Evolutionary conservation across 64 coral and sea anemone genomes (phyloP), one percentile per base, ranked within the genome.

Genomic region (Porites australiensis): DNA sequence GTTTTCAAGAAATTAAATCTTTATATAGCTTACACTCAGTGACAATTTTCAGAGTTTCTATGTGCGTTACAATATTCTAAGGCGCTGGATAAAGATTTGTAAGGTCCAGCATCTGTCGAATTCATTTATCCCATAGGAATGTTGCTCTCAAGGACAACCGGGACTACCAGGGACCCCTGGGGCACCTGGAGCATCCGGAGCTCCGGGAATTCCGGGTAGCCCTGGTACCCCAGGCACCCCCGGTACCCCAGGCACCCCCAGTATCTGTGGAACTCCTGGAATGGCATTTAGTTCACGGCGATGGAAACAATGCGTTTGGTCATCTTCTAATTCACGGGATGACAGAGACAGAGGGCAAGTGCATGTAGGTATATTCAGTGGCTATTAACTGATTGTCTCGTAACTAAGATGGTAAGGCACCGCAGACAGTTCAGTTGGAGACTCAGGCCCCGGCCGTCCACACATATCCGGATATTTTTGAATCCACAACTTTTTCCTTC

Each of bases 281-380:
- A 63, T 2, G 6, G 6, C 75, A n/a, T 45, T 13, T 1, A 47
- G 49, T 50, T 62, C 72, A 75, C 20, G 90, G 67, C 48, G 90
- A 75, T 48, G 21, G 90, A 87, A 92, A 78, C 90, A 92, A 71
- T 92, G 90, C 54, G 70, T 71, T 13, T 92, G 90, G 90, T 58
- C 83, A 16, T 58, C 83, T 64, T 3, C 37, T 22, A 44, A 77
- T 21, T 75, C 50, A 22, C 2, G 18, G 75, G 50, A 73, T 67
- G 50, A 79, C 88, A 79, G 79, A 44, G 90, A 92, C 72, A 92
- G 64, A 37, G 90, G 90, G 5, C 80, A 76, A 59, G 44, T 92
- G 2, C 90, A 86, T 62, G 90, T 92, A 73, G 76, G 90, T 72
- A 59, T 50, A 22, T 2, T 12, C 27, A 67, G 5, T 2, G 8